Percentiles rank a stretch among this genome's conserved stretches.
These are phyloP conservation scores for Nomada ruficornis DNA, from an alignment of 2,888 invertebrate species.

Conservation along the genomic window DNA sequence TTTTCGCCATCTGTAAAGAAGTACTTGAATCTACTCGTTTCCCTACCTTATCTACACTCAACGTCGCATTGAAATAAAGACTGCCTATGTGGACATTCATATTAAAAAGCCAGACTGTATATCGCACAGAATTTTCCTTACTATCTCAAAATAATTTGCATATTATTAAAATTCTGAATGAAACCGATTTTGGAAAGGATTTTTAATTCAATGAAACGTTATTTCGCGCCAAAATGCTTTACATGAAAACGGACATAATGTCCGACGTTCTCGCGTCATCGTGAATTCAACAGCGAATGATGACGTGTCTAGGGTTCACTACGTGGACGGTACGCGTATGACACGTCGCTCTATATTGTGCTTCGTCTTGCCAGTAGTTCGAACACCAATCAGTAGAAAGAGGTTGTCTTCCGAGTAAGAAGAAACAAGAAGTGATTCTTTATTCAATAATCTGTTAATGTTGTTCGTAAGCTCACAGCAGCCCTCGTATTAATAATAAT, in stretches of 20 bases:
- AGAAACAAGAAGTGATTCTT: slow-evolving; percentile 5
- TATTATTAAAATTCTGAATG: too few relatives aligned
- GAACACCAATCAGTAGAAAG: slow-evolving; percentile 21
- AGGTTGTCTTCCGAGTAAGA: slow-evolving; percentile 26
- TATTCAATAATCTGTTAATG: neutral
- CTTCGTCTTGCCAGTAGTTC: slow-evolving; percentile 41
- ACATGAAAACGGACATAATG: slow-evolving; percentile 23
- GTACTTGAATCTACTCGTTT: too few relatives aligned
- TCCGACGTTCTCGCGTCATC: neutral
- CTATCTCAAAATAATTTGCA: too few relatives aligned
- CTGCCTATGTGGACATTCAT: too few relatives aligned
- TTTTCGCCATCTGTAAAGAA: too few relatives aligned
- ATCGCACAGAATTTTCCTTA: too few relatives aligned
- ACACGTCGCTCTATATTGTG: slow-evolving; percentile 72
- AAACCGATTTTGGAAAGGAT: too few relatives aligned
- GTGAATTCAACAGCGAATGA: slow-evolving; percentile 45
- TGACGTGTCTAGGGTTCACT: slow-evolving; percentile 76
- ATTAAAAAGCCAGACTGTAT: too few relatives aligned
- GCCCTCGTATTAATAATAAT: neutral
- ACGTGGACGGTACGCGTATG: slow-evolving; percentile 73
- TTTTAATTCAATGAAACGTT: too few relatives aligned
- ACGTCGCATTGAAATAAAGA: too few relatives aligned
- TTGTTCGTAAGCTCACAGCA: neutral
- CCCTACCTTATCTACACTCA: too few relatives aligned
- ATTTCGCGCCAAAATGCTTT: neutral